These are phyloP conservation scores for Nansenia antarctica DNA, from an alignment of 2,113 vertebrate species.

Conservation along the genomic window DNA sequence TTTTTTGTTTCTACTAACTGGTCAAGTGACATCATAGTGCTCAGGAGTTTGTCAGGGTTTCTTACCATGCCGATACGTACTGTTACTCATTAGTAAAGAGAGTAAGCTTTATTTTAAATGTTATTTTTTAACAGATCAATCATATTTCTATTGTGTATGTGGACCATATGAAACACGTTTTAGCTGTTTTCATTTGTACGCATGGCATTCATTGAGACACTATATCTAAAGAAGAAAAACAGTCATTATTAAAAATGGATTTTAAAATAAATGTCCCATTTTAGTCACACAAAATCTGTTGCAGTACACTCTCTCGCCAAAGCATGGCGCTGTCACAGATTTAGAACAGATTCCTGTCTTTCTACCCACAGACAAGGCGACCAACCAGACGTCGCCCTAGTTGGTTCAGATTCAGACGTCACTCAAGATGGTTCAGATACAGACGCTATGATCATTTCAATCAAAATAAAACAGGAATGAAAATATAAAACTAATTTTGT, in stretches of 20 bases:
- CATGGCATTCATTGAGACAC: too few relatives aligned
- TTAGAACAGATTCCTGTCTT: not conserved
- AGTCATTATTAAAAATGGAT: not conserved
- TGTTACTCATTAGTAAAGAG: not conserved
- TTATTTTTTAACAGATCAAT: not conserved
- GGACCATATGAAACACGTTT: not conserved
- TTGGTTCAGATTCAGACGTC: not conserved
- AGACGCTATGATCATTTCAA: too few relatives aligned
- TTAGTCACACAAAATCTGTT: not conserved
- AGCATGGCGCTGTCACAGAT: not conserved
- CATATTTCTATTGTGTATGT: not conserved
- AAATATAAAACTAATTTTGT: too few relatives aligned
- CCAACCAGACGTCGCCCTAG: not conserved
- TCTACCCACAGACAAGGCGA: not conserved
- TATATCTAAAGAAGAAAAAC: too few relatives aligned
- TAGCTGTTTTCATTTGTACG: too few relatives aligned
- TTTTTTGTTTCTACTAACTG: not conserved
- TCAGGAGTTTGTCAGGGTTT: not conserved
- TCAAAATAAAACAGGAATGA: too few relatives aligned
- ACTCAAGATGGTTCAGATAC: too few relatives aligned
- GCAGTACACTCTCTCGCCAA: not conserved
- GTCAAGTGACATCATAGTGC: not conserved
- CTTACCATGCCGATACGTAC: not conserved
- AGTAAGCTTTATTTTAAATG: not conserved
- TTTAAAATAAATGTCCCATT: not conserved